These are phyloP conservation scores for Corvus cornix DNA, from an alignment of 2,113 vertebrate species.

Conservation along the genomic window DNA sequence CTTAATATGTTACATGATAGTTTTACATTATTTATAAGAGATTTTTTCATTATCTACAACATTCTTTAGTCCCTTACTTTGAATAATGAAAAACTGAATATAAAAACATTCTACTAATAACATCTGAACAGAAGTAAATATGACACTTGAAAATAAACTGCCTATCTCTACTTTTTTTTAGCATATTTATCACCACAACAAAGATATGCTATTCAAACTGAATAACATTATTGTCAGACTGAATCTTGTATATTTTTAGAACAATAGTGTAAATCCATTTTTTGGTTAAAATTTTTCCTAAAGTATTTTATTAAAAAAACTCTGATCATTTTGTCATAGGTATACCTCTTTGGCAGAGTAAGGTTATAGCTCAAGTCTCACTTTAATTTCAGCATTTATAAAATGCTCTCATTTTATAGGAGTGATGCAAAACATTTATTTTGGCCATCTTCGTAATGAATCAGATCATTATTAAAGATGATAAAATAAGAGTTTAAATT, in stretches of 20 bases:
- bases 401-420: not conserved
- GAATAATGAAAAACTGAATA: not conserved
- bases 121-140: not conserved
- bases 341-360: not conserved
- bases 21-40: not conserved
- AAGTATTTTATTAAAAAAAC: not conserved
- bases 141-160: not conserved
- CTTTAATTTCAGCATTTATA: not conserved
- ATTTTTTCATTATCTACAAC: not conserved
- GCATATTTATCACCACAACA: not conserved
- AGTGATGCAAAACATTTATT: not conserved
- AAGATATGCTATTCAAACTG: not conserved
- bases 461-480: not conserved
- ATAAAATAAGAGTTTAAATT: not conserved
- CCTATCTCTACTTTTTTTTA: not conserved
- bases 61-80: not conserved
- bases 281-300: not conserved
- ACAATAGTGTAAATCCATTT: not conserved
- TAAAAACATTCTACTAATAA: not conserved
- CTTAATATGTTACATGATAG: not conserved
- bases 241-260: not conserved
- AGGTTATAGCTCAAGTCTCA: not conserved
- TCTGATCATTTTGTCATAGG: not conserved
- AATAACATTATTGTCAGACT: not conserved
- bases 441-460: not conserved